Evolutionary conservation across 2,888 invertebrate species (phyloP), one percentile per base, ranked within the genome.

Genomic region (Lottia scabra): DNA sequence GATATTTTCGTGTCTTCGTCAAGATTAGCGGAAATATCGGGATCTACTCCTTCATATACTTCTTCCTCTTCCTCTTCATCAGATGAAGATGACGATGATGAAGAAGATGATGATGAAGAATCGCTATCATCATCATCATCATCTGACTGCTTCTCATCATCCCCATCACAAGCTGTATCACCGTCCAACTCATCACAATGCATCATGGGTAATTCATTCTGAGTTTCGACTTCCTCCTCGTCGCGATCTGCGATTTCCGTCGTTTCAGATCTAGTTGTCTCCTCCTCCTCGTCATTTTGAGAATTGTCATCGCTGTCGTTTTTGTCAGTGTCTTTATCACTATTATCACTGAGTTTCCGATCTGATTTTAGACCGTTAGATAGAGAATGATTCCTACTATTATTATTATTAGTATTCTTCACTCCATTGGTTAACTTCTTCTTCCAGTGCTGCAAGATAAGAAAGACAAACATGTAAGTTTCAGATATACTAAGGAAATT

Each of bases 51-150:
- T 44, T 73, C 73, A 74, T 66, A 80, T 48, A 71, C 72, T 19
- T 75, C 78, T 63, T 77, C 76, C 27, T 73, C 78, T 1, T 77
- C 77, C 64, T 74, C 75, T 27, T 78, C 74, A 43, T 67, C 44
- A 65, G 69, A 56, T 12, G 56, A 56, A 23, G 56, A 56, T 56
- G 56, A 56, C 12, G 56, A 56, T 56, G 67, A 65, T 23, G 72
- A 70, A 16, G 69, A 73, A 43, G 67, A 62, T 23, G 69, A 70
- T 16, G 45, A 70, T n/a, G 27, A 30, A n/a, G 45, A 46, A 43
- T 44, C 45, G 19, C 46, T 46, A 27, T 38, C 38, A 38, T 65
- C 69, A 6, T 63, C 68, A 13, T 77, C 72, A 23, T 71, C 72
- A 19, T 71, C 74, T 38, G 30, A 63, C 15, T 72, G 72, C 38